Conservation (phyloP, 1,140 invertebrate species). For the Drosophila virilis region DNA sequence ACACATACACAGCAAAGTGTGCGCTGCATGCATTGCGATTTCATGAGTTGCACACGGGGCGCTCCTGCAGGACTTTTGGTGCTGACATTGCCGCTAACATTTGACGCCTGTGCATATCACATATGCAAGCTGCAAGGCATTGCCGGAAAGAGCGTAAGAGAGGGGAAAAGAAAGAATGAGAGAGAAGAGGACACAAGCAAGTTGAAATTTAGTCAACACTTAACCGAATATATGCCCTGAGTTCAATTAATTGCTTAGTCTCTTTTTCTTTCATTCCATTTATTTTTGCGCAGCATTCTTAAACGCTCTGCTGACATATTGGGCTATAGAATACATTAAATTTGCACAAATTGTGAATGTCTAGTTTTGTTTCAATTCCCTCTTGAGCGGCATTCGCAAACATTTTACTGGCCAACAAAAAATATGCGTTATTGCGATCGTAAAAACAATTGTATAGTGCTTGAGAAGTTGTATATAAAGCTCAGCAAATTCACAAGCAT, state of each 20-base stretch:
- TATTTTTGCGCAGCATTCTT: conserved; percentile 3
- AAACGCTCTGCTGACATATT: neutral
- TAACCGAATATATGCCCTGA: neutral
- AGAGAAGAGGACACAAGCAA: neutral
- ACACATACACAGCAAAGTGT: neutral
- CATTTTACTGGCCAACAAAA: neutral
- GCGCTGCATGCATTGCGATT: conserved; percentile 31
- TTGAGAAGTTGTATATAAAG: neutral
- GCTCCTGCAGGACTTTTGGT: conserved; percentile 34
- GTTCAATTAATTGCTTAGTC: conserved; percentile 2
- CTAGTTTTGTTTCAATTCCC: neutral
- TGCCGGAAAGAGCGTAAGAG: neutral
- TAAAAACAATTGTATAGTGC: neutral
- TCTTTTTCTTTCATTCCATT: neutral
- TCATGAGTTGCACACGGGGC: conserved; percentile 38
- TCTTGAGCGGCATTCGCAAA: neutral
- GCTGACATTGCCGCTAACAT: conserved; percentile 51
- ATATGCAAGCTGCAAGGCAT: conserved; percentile 42
- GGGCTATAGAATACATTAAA: too few relatives aligned
- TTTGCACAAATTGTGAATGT: too few relatives aligned
- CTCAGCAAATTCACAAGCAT: neutral
- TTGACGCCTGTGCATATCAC: conserved; percentile 56
- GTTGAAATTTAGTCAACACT: neutral
- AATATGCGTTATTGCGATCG: too few relatives aligned
- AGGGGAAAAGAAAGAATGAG: neutral